Evolutionary conservation across 2,113 vertebrate genomes (phyloP).

Genomic region (Polypterus bichir): DNA sequence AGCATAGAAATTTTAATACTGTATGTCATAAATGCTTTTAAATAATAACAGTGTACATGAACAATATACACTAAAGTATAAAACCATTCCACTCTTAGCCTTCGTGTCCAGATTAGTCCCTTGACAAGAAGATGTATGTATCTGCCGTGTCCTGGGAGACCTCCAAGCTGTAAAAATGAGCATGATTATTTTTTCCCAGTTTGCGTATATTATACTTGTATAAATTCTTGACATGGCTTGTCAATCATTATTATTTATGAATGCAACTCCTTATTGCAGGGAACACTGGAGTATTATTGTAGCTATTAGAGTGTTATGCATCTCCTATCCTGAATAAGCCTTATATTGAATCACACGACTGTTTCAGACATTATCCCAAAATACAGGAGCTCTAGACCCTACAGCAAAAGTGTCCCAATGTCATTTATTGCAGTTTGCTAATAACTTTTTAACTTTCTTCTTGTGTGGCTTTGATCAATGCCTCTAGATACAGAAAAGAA

Average conservation of each 20-base stretch:
- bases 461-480: conserved; percentile 4
- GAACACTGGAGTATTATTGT: not conserved
- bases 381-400: not conserved
- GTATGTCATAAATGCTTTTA: no score
- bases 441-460: not conserved
- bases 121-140: not conserved
- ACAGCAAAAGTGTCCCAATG: not conserved
- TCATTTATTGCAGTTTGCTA: not conserved
- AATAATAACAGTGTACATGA: no score
- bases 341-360: not conserved
- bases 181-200: not conserved
- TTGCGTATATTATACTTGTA: no score
- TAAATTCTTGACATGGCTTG: not conserved
- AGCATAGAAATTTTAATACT: no score
- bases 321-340: not conserved
- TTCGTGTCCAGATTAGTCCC: not conserved
- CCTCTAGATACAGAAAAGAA: not conserved
- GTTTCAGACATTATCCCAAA: no score
- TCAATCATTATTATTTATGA: not conserved
- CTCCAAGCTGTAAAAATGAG: not conserved
- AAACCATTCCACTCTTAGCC: not conserved
- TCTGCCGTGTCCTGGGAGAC: not conserved
- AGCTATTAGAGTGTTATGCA: not conserved
- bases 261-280: not conserved
- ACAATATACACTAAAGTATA: no score